Conservation (phyloP, 2,113 vertebrate species). For the Serilophus lunatus region DNA sequence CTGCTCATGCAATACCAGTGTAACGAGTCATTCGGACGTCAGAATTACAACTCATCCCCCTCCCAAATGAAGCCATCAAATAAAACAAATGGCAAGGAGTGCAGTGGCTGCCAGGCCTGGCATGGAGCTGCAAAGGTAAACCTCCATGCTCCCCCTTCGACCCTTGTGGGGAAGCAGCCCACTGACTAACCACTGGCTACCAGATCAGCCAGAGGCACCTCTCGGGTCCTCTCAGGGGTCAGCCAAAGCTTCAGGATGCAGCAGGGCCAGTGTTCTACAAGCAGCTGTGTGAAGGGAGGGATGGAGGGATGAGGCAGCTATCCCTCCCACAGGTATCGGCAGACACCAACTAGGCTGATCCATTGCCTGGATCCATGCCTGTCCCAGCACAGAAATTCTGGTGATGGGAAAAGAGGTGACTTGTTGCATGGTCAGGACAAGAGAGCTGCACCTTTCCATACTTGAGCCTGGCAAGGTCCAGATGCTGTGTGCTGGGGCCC, state of each 20-base stretch:
- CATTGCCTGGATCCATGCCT: neutral
- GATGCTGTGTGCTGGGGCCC: accelerated
- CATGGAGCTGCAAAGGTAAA: neutral
- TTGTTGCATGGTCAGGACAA: neutral
- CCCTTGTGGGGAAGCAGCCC: neutral
- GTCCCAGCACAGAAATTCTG: neutral
- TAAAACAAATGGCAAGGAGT: neutral
- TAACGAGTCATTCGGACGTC: neutral
- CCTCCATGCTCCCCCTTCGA: neutral
- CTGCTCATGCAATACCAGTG: conserved; percentile 37
- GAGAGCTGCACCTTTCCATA: neutral
- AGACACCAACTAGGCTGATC: neutral
- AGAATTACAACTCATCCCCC: neutral
- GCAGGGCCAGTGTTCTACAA: neutral
- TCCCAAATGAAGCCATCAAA: neutral
- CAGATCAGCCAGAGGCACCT: neutral
- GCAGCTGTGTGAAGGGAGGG: neutral
- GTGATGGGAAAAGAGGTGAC: neutral
- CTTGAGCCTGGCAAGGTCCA: neutral
- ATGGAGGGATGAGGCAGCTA: neutral
- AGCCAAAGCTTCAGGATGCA: neutral
- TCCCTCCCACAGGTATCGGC: neutral
- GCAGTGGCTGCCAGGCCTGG: neutral
- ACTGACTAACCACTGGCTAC: neutral
- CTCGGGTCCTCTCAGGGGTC: neutral